Percentiles rank a stretch among this genome's conserved stretches.
Evolutionary conservation across 2,113 vertebrate species (phyloP).

Genomic region (Dasypus novemcinctus): DNA sequence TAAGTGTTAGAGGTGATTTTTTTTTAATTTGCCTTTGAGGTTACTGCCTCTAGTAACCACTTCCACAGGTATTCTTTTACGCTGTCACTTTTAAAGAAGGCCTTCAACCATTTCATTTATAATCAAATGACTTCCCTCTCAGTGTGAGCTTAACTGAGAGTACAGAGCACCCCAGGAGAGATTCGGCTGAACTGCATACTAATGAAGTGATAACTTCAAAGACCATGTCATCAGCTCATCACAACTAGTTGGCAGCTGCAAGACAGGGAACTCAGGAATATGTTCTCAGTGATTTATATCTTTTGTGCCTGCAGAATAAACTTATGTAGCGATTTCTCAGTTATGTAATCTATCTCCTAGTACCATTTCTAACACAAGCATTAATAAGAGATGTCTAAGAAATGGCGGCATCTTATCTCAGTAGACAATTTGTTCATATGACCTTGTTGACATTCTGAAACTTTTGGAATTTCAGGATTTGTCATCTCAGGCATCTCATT

Average conservation of each 20-base stretch:
- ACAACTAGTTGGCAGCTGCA: background rate
- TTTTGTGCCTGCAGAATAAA: background rate
- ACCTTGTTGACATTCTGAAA: slow-evolving; percentile 10
- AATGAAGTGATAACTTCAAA: slow-evolving; percentile 46
- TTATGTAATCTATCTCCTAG: background rate
- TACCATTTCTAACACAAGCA: background rate
- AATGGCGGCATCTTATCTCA: background rate
- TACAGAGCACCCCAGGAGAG: background rate
- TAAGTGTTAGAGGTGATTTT: background rate
- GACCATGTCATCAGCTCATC: background rate
- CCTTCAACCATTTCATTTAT: slow-evolving; percentile 29
- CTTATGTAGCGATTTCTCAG: background rate
- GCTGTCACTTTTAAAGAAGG: slow-evolving; percentile 20
- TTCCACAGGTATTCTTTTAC: slow-evolving; percentile 48
- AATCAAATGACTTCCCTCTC: background rate
- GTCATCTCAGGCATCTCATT: background rate
- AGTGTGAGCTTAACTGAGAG: background rate
- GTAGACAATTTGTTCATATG: background rate
- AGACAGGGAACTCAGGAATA: background rate
- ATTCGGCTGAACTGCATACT: background rate
- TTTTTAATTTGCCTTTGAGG: slow-evolving; percentile 40
- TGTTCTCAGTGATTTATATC: background rate
- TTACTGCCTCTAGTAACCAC: background rate
- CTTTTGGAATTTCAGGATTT: slow-evolving; percentile 18
- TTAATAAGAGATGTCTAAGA: background rate